Evolutionary conservation across 2,113 vertebrate genomes (phyloP).

Genomic region (Nibea coibor): DNA sequence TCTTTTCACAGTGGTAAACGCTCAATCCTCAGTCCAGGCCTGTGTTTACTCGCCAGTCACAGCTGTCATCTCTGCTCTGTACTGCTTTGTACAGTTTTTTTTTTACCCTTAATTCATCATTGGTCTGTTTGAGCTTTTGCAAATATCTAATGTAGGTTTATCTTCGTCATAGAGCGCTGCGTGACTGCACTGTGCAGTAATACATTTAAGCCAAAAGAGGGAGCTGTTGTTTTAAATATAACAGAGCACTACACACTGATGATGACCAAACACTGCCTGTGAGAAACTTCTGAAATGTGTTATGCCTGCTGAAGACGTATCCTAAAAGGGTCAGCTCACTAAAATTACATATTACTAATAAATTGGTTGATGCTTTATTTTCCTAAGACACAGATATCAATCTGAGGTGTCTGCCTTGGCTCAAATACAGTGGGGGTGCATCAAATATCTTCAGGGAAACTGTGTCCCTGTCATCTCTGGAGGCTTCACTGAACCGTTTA

Average conservation of each 20-base stretch:
- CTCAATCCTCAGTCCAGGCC: neutral
- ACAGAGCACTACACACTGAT: neutral
- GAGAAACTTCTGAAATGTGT: neutral
- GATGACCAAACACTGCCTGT: neutral
- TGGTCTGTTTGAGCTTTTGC: neutral
- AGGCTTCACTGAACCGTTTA: slow-evolving; percentile 2
- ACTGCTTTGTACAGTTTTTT: no score
- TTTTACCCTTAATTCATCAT: neutral
- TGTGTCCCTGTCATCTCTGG: neutral
- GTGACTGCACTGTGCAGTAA: slow-evolving; percentile 1
- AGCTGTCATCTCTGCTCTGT: neutral
- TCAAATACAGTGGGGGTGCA: neutral
- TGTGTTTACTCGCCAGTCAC: neutral
- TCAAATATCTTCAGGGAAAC: neutral
- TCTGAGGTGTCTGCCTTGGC: neutral
- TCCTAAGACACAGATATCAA: neutral
- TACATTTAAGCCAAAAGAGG: slow-evolving; percentile 66
- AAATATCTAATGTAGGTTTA: neutral
- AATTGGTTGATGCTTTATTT: neutral
- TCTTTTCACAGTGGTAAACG: neutral
- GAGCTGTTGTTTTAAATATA: slow-evolving; percentile 56
- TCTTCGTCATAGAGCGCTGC: neutral
- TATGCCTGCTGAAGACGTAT: neutral
- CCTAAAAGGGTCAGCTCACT: neutral
- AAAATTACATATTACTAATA: neutral